phyloP scores from a whole-genome alignment of 2,113 vertebrate genomes.

The Chloropsis hardwickii region DNA sequence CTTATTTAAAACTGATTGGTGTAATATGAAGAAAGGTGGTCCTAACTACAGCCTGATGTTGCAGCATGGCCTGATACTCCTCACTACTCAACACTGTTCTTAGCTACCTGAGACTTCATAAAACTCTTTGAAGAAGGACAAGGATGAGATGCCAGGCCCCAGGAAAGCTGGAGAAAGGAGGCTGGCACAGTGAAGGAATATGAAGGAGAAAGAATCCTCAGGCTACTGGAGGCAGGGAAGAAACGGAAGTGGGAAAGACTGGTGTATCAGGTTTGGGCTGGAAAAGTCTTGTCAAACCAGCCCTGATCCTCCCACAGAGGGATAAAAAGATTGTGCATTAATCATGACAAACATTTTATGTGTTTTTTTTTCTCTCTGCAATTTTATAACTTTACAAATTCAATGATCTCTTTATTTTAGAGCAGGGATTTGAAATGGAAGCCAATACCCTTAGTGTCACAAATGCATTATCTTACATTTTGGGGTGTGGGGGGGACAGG shows the following conservation, averaged over 20 bases:
- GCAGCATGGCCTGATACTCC: neutral
- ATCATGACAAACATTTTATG: neutral
- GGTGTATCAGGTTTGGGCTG: neutral
- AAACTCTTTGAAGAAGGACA: neutral
- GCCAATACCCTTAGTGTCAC: neutral
- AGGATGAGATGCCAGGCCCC: neutral
- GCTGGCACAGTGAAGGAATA: neutral
- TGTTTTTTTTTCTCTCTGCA: neutral
- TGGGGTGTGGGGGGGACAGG: fast-evolving
- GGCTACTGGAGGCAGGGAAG: neutral
- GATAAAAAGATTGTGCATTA: neutral
- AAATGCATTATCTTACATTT: neutral
- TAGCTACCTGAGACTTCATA: neutral
- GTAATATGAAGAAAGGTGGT: neutral
- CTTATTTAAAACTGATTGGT: neutral
- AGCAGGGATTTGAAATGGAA: neutral
- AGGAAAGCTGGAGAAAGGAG: neutral
- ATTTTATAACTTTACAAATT: neutral
- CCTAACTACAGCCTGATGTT: neutral
- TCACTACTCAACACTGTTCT: neutral
- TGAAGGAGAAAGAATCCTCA: neutral
- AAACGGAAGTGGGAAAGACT: neutral
- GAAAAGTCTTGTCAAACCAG: neutral
- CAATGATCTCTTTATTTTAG: neutral
- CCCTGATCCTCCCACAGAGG: neutral